Evolutionary conservation across 2,888 invertebrate genomes (phyloP).

Genomic region (Malacosoma neustria): DNA sequence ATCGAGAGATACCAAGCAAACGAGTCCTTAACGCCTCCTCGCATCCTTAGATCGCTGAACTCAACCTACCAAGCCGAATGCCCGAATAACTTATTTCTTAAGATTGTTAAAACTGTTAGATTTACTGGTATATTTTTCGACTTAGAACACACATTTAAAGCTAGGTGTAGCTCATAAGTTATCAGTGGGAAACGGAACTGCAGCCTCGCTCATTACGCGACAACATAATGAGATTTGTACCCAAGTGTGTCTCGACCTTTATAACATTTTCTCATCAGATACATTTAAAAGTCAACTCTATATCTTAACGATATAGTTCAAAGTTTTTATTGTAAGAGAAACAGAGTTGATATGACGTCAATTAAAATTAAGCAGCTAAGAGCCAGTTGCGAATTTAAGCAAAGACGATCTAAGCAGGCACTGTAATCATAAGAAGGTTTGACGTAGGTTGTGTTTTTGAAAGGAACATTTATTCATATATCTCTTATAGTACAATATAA

Average conservation of each 20-base stretch:
- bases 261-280: slow-evolving; percentile 19
- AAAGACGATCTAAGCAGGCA: too few species aligned
- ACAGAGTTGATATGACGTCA: not conserved
- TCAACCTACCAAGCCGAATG: too few species aligned
- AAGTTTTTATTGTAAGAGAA: slow-evolving; percentile 3
- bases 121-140: too few species aligned
- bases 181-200: slow-evolving; percentile 34
- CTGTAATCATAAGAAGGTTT: too few species aligned
- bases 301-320: slow-evolving; percentile 5
- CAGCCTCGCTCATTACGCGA: slow-evolving; percentile 35
- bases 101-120: too few species aligned
- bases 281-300: slow-evolving; percentile 14
- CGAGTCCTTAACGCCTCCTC: too few species aligned
- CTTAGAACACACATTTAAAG: not conserved
- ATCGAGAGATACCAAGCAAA: too few species aligned
- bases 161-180: slow-evolving; percentile 19
- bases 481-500: too few species aligned
- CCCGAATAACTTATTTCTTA: too few species aligned
- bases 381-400: not conserved
- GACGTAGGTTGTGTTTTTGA: too few species aligned
- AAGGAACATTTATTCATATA: too few species aligned
- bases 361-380: not conserved
- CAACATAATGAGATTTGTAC: slow-evolving; percentile 37
- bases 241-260: slow-evolving; percentile 24
- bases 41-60: too few species aligned